Evolutionary conservation across 2,888 invertebrate species (phyloP).

Genomic region (Drosophila limbata): DNA sequence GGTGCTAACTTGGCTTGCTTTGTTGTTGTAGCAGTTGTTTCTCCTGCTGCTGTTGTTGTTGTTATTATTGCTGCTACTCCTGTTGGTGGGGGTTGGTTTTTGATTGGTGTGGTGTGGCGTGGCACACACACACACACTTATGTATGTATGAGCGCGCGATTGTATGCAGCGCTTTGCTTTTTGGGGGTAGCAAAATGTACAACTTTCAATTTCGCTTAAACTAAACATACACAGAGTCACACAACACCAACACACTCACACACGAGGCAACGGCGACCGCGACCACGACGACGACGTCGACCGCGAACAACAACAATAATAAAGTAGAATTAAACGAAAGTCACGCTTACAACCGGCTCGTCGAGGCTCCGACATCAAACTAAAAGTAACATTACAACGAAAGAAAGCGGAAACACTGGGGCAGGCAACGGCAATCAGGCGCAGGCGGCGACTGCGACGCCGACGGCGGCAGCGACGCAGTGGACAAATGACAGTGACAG

Average conservation of each 20-base stretch:
- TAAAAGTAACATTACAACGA: constrained; percentile 82
- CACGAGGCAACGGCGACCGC: constrained; percentile 52
- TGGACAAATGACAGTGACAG: constrained; percentile 69
- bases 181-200: constrained; percentile 80
- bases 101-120: constrained; percentile 63
- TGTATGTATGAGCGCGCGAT: constrained; percentile 70
- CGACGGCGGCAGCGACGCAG: constrained; percentile 67
- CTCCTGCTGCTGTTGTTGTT: constrained; percentile 38
- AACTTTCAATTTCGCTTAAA: constrained; percentile 80
- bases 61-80: constrained; percentile 50
- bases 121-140: constrained; percentile 46
- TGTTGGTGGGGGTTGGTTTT: constrained; percentile 79
- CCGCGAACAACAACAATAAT: constrained; percentile 66
- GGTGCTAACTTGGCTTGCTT: constrained; percentile 62
- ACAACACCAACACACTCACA: constrained; percentile 43
- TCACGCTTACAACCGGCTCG: constrained; percentile 81
- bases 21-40: constrained; percentile 55
- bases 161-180: constrained; percentile 81
- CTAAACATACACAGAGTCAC: constrained; percentile 65
- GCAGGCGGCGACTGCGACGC: constrained; percentile 62
- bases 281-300: constrained; percentile 29
- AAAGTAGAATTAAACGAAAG: constrained; percentile 78
- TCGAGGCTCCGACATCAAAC: constrained; percentile 79
- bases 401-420: constrained; percentile 82
- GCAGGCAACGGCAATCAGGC: constrained; percentile 72